These are phyloP conservation scores for Entomobrya multifasciata DNA, from an alignment of 2,888 invertebrate genomes.

Conservation along the genomic window DNA sequence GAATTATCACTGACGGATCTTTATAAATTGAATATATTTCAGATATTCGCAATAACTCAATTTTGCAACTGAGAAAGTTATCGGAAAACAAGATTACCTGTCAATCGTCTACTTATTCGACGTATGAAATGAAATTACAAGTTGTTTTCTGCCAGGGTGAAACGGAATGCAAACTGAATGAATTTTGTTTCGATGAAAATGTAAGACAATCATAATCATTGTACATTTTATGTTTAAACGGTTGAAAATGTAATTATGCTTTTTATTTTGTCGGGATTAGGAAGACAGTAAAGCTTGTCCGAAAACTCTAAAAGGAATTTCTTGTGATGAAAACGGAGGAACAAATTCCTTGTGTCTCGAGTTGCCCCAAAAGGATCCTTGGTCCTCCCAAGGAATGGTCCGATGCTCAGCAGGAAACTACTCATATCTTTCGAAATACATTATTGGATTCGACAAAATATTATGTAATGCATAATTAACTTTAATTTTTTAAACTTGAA, in stretches of 20 bases:
- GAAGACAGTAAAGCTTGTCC: background rate
- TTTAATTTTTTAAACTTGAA: too few species aligned
- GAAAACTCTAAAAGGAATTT: background rate
- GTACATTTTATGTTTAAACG: too few species aligned
- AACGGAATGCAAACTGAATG: constrained; percentile 65
- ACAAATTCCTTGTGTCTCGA: constrained; percentile 56
- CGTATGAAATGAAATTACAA: constrained; percentile 23
- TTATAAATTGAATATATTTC: background rate
- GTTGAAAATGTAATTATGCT: background rate
- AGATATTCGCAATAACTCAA: constrained; percentile 50
- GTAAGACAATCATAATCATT: too few species aligned
- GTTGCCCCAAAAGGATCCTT: constrained; percentile 15
- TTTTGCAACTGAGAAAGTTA: constrained; percentile 38
- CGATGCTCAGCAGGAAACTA: constrained; percentile 66
- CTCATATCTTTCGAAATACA: constrained; percentile 64
- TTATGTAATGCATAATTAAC: constrained; percentile 54
- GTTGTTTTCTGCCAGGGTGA: constrained; percentile 67
- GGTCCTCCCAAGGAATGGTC: constrained; percentile 64
- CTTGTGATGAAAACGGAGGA: background rate
- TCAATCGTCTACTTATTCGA: background rate
- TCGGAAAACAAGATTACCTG: constrained; percentile 41
- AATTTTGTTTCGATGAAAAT: constrained; percentile 64
- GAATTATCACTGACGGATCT: too few species aligned
- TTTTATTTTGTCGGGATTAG: constrained; percentile 19
- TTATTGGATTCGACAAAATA: constrained; percentile 72